Evolutionary conservation across 2,797 vertebrate species (phyloP), one percentile per base, ranked within the genome.

Genomic region (Sebastes goodei): DNA sequence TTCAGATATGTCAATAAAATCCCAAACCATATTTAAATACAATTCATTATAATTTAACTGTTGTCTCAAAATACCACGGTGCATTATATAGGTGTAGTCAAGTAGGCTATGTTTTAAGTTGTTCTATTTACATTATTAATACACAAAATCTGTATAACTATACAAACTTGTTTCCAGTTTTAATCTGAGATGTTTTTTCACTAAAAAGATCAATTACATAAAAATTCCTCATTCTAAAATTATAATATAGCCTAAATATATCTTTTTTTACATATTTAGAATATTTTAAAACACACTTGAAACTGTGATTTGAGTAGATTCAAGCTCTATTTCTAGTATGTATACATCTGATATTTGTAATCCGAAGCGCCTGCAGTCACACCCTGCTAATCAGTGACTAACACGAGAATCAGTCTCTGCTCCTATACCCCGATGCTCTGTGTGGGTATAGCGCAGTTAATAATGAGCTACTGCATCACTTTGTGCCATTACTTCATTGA

Each of bases 401-500:
- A 55, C 32, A 23, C 4, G 66, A 59, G 35, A 10, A 35, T 55
- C 25, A 1, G 32, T 21, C 30, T 4, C 66, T 60, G 52, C 57
- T 15, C 42, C 42, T 46, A 29, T 12, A 1, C 35, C 27, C 4
- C 6, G 0, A 15, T 15, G 62, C 38, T 67, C 71, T 32, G 17
- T 46, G 56, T 52, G 4, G 12, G 42, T 8, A 14, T 61, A 2
- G 33, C 62, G 62, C 35, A 17, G 23, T 84, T 81, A 72, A 74
- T 72, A 52, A 60, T 53, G 69, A 81, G 55, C 71, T 7, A 7
- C 33, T 11, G 74, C 11, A 65, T 55, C 71, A 66, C 66, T 81
- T 67, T 64, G 60, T 78, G 67, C 33, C 76, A 59, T 79, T 59
- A 78, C 73, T 46, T 91, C 71, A 89, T 56, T 35, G 30, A 70